Percentiles rank a stretch among this genome's conserved stretches.
Conservation (phyloP, 2,888 invertebrate genomes). For the Druceiella hillmani region DNA sequence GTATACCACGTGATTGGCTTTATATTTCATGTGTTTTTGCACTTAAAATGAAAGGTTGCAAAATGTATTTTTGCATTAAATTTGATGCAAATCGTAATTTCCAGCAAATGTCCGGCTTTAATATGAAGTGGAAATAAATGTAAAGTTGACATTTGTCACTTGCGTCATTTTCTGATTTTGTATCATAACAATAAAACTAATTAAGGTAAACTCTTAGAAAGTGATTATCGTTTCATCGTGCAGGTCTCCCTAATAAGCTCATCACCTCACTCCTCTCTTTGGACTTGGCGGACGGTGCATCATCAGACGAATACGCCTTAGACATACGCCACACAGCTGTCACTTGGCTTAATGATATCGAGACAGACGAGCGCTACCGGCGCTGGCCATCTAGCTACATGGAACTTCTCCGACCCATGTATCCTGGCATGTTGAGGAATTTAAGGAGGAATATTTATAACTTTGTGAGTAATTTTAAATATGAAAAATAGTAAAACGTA, state of each 20-base stretch:
- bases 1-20: no score
- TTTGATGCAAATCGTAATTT: no score
- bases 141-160: neutral
- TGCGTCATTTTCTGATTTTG: neutral
- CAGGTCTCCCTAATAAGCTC: slow-evolving; percentile 58
- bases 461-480: slow-evolving; percentile 49
- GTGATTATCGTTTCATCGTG: slow-evolving; percentile 17
- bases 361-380: slow-evolving; percentile 80
- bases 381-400: slow-evolving; percentile 87
- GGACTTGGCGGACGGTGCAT: slow-evolving; percentile 57
- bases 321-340: slow-evolving; percentile 93
- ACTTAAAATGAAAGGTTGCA: no score
- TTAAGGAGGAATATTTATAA: slow-evolving; percentile 82
- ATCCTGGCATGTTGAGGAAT: slow-evolving; percentile 94
- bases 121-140: no score
- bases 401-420: slow-evolving; percentile 92
- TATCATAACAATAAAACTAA: neutral
- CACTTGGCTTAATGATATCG: slow-evolving; percentile 93
- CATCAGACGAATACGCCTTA: slow-evolving; percentile 78
- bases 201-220: neutral
- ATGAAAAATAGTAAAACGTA: neutral
- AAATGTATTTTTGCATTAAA: no score
- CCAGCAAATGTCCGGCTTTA: no score
- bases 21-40: no score
- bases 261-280: slow-evolving; percentile 62